phyloP scores from a whole-genome alignment of 1,140 invertebrate genomes.

The Drosophila parvula region DNA sequence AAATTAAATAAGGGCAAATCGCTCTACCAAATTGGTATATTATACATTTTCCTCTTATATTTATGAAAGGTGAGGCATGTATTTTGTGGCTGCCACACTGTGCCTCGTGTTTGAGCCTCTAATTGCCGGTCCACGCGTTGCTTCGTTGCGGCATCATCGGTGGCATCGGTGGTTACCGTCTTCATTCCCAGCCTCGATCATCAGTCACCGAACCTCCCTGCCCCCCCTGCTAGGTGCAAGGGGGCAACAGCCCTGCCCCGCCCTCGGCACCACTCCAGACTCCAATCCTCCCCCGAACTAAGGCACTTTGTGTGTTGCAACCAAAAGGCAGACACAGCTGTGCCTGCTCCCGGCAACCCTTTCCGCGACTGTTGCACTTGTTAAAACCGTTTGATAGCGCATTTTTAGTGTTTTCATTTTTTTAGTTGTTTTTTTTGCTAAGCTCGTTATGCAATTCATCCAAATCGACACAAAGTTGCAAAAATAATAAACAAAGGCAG shows the following conservation, averaged over 20 bases:
- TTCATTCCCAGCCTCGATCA: neutral
- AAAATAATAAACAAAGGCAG: constrained; percentile 49
- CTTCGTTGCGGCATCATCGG: constrained; percentile 64
- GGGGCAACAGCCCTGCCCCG: constrained; percentile 43
- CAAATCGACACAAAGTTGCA: constrained; percentile 43
- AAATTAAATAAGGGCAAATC: too few species aligned
- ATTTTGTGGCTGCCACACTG: neutral
- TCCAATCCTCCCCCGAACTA: neutral
- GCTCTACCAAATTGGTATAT: too few species aligned
- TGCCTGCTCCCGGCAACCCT: constrained; percentile 3
- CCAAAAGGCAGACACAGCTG: constrained; percentile 9
- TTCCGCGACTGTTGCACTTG: constrained; percentile 22
- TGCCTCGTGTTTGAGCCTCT: constrained; percentile 60
- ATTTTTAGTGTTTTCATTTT: constrained; percentile 19
- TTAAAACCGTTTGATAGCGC: constrained; percentile 27
- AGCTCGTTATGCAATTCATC: constrained; percentile 65
- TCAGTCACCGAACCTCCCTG: neutral
- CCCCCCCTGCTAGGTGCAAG: neutral
- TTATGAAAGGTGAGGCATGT: too few species aligned
- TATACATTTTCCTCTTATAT: too few species aligned
- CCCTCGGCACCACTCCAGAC: constrained; percentile 1
- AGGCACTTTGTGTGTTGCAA: constrained; percentile 37
- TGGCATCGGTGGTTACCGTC: constrained; percentile 20
- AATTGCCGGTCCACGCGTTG: constrained; percentile 75
- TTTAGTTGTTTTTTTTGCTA: neutral